Conservation (phyloP, 2,797 vertebrate genomes). For the Yasuhikotakia modesta region DNA sequence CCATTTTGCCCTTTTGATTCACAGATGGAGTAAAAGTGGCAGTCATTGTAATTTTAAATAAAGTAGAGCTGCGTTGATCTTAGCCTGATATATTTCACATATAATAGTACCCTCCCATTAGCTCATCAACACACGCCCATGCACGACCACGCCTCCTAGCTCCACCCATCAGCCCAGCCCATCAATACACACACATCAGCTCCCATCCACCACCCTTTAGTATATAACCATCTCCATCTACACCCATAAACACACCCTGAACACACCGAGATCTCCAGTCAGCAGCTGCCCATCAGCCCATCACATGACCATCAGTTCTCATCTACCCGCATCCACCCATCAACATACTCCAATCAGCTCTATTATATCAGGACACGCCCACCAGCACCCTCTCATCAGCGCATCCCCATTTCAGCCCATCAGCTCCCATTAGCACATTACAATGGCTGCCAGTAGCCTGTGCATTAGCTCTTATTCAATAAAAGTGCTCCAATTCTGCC, state of each 20-base stretch:
- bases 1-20: constrained; percentile 64
- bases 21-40: constrained; percentile 60
- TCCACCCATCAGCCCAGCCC: background rate
- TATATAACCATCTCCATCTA: background rate
- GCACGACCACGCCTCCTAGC: too few species aligned
- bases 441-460: constrained; percentile 66
- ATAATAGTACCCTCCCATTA: constrained; percentile 16
- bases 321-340: background rate
- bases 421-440: constrained; percentile 47
- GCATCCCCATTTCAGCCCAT: constrained; percentile 55
- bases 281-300: background rate
- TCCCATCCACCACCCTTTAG: too few species aligned
- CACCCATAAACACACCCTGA: too few species aligned
- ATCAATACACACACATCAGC: too few species aligned
- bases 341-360: background rate
- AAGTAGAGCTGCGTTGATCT: background rate
- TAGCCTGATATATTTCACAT: constrained; percentile 58
- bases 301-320: background rate
- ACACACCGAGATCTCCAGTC: background rate
- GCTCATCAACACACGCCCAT: constrained; percentile 9
- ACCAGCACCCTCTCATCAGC: background rate
- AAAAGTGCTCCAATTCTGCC: constrained; percentile 64
- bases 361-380: background rate
- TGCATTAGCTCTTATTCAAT: constrained; percentile 71
- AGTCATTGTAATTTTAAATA: constrained; percentile 33